A percentile compares a stretch with the other conserved stretches of the same genome.
These are phyloP conservation scores for Pollenia griseotomentosa DNA, from an alignment of 2,888 invertebrate genomes.

Conservation along the genomic window DNA sequence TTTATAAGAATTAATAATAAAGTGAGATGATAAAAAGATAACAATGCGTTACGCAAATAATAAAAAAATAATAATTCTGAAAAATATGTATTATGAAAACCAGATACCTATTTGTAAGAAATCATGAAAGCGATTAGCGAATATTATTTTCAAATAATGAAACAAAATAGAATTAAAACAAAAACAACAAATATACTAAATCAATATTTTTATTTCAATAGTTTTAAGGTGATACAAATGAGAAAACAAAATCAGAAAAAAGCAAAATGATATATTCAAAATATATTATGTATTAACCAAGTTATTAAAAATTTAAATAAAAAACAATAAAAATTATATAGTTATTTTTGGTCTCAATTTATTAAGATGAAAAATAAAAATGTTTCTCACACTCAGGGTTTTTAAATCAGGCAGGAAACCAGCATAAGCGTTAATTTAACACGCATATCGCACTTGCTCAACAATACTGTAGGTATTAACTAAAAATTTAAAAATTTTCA, in stretches of 20 bases:
- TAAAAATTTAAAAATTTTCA: too few relatives aligned
- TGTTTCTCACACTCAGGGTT: not conserved
- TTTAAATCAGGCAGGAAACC: too few relatives aligned
- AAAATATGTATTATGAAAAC: slow-evolving; percentile 40
- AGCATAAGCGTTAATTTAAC: too few relatives aligned
- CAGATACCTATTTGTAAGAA: slow-evolving; percentile 60
- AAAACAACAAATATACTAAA: slow-evolving; percentile 58
- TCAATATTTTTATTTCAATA: slow-evolving; percentile 72
- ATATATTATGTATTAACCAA: slow-evolving; percentile 71
- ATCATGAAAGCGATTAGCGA: slow-evolving; percentile 60
- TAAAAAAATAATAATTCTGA: slow-evolving; percentile 20
- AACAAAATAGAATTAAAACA: slow-evolving; percentile 47
- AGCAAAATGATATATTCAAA: slow-evolving; percentile 70
- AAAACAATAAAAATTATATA: slow-evolving; percentile 51
- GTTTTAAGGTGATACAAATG: slow-evolving; percentile 65
- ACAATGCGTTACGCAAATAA: slow-evolving; percentile 57
- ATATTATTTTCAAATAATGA: slow-evolving; percentile 57
- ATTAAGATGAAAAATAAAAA: not conserved
- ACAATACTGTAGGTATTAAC: too few relatives aligned
- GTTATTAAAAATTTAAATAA: slow-evolving; percentile 72
- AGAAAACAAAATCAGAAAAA: slow-evolving; percentile 43
- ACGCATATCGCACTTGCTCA: too few relatives aligned
- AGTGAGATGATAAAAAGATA: slow-evolving; percentile 56
- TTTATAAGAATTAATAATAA: slow-evolving; percentile 53
- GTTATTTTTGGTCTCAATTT: not conserved